Conservation (phyloP, 2,797 vertebrate species). For the Lindbergichthys nudifrons region DNA sequence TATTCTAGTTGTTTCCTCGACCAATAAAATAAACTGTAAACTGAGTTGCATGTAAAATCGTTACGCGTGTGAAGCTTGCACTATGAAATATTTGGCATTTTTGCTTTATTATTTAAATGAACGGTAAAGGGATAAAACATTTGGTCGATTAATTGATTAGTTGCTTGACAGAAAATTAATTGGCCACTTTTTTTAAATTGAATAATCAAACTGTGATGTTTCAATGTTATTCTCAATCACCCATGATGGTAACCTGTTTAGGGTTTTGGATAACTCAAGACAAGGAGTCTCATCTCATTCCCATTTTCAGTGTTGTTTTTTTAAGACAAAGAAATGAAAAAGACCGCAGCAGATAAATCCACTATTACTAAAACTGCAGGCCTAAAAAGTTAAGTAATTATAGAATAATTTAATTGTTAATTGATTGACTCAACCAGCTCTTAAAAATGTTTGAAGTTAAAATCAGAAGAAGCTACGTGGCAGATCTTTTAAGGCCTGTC, state of each 20-base stretch:
- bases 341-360: background rate
- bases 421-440: background rate
- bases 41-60: too few relatives aligned
- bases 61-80: background rate
- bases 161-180: too few relatives aligned
- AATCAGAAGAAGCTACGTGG: background rate
- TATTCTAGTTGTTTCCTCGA: too few relatives aligned
- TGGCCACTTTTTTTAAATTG: too few relatives aligned
- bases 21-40: too few relatives aligned
- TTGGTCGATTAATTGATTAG: too few relatives aligned
- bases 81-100: background rate
- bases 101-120: background rate
- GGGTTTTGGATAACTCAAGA: too few relatives aligned
- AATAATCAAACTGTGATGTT: background rate
- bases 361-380: background rate
- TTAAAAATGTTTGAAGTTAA: background rate
- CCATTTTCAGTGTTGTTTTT: background rate
- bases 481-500: too few relatives aligned
- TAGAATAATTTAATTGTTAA: background rate
- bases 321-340: background rate
- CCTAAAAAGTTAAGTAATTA: background rate
- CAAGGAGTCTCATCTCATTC: too few relatives aligned
- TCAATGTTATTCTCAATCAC: background rate
- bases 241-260: background rate
- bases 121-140: background rate